Evolutionary conservation across 1,140 invertebrate species (phyloP), one percentile per base, ranked within the genome.

Genomic region (Drosophila jambulina): DNA sequence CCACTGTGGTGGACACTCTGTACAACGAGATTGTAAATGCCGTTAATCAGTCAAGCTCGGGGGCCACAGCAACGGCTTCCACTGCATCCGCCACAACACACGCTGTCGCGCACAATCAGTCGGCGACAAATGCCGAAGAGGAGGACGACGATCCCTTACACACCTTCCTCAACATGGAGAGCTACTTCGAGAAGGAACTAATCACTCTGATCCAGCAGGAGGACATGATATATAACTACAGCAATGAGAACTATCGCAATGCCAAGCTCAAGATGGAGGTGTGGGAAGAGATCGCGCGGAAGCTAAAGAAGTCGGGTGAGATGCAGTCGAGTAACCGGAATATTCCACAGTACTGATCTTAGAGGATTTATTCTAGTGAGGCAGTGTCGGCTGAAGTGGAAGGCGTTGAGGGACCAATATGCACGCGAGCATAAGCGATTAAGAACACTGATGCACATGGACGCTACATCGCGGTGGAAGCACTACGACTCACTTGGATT

Each of bases 101-200:
- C 49, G 21, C 71, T 46, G 25, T 68, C 43, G 27, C 53, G 62
- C 62, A 65, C 57, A 65, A 29, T 56, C 63, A 29, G 36, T 17
- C 53, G n/a, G 10, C 51, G 15, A n/a, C 57, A 10, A 69, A 78
- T 29, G 80, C 71, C 38, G 91, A 92, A 27, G 91, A 92, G 40
- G 91, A 92, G 59, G 91, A 92, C 49, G 91, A 92, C 27, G 91
- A 92, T 78, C 85, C 88, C 9, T 82, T 92, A 59, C 88, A 92
- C 63, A 92, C 88, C 19, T 92, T 91, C 61, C 67, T 92, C 0
- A 91, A 92, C 29, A 92, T 92, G 53, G 91, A 92, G 57, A 91
- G 86, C 59, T 92, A 91, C 54, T 92, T 92, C 23, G 91, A 92
- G 40, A 92, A 92, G 46, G 91, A 92, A 45, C 74, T 92, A 2